Evolutionary conservation across 2,797 vertebrate genomes (phyloP), one percentile per base, ranked within the genome.

Genomic region (Etheostoma nigrum): DNA sequence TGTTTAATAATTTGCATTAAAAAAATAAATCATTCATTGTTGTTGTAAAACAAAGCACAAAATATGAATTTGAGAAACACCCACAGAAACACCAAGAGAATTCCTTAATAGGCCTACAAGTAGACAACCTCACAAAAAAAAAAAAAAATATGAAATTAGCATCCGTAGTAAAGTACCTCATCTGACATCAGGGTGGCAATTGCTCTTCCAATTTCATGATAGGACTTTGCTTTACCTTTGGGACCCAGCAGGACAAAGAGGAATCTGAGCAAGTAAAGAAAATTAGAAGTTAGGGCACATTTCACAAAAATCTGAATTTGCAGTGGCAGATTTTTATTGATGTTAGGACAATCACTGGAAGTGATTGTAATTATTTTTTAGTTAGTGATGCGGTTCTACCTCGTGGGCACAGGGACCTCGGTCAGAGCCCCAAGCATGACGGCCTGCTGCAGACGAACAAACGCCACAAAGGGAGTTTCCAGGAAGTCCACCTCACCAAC

Each of bases 151-250:
- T 36, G 63, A 49, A 12, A 21, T 10, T 48, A 10, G 12, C 6
- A 60, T 2, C 7, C 11, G 6, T 15, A 21, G 8, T 15, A 3
- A 62, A 92, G 25, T 90, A 98, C 98, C 97, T 99, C 98, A 45
- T 99, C 98, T 0, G 98, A 99, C 98, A 99, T 99, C 90, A 99
- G 93, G 0, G 98, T 99, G 76, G 97, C 98, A 0, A 99, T 99
- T 87, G 98, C 95, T 91, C 98, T 93, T 85, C 98, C 98, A 8
- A 99, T 99, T 91, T 99, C 98, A 36, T 97, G 97, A 69, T 99
- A 99, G 27, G 97, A 98, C 92, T 99, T 98, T 6, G 96, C 97
- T 95, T 99, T 99, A 61, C 98, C 98, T 95, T 98, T 99, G 14
- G 98, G 98, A 77, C 98, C 98, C 91, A 99, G 94, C 23, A 99